Evolutionary conservation across 2,113 vertebrate species (phyloP).

Genomic region (Fulica atra): DNA sequence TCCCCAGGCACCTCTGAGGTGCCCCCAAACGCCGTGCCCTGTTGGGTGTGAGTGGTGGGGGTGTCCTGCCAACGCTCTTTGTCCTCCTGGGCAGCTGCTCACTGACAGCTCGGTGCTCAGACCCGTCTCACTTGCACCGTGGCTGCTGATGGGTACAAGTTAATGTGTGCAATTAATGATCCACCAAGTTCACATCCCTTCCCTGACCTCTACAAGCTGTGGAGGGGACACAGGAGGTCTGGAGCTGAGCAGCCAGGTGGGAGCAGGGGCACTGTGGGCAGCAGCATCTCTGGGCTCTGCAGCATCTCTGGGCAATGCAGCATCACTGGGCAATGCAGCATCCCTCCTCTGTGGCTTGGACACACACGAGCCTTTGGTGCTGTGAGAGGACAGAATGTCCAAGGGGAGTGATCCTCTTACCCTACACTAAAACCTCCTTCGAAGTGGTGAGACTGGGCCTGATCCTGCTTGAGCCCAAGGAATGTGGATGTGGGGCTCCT

Average conservation of each 20-base stretch:
- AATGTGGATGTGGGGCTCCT: neutral
- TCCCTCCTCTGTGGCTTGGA: neutral
- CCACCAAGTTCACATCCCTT: neutral
- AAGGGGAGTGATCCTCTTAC: neutral
- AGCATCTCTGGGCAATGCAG: neutral
- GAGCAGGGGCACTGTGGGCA: neutral
- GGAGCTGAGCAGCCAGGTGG: neutral
- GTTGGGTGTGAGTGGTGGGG: rapidly evolving
- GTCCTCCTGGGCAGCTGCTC: neutral
- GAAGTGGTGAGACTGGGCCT: neutral
- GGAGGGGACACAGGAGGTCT: neutral
- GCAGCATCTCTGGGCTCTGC: neutral
- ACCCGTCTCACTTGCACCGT: neutral
- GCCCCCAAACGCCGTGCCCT: rapidly evolving
- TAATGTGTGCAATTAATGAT: neutral
- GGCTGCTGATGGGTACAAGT: neutral
- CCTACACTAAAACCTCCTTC: neutral
- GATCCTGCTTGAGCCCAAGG: neutral
- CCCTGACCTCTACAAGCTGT: neutral
- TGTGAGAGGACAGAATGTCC: rapidly evolving
- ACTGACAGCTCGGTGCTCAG: neutral
- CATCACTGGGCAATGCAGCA: neutral
- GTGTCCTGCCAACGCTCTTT: neutral
- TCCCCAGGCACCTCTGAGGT: neutral
- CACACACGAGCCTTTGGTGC: rapidly evolving